Percentiles rank a stretch among this genome's conserved stretches.
Evolutionary conservation across 2,113 vertebrate genomes (phyloP).

Genomic region (Oryctolagus cuniculus): mOryCun1.1 NC_091447.1:9948001-9948500

Average conservation of each 20-base stretch:
- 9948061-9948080: neutral
- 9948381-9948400: too few species aligned
- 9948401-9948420: too few species aligned
- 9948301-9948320: too few species aligned
- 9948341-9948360: too few species aligned
- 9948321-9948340: too few species aligned
- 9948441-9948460: too few species aligned
- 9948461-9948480: too few species aligned
- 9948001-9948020: neutral
- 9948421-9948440: too few species aligned
- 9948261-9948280: neutral
- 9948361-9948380: too few species aligned
- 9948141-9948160: neutral
- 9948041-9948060: neutral
- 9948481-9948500: too few species aligned
- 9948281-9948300: neutral
- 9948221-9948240: conserved; percentile 37
- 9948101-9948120: neutral
- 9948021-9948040: conserved; percentile 38
- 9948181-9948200: neutral
- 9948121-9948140: conserved; percentile 4
- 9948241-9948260: conserved; percentile 38
- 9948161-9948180: conserved; percentile 11
- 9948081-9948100: neutral
- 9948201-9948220: conserved; percentile 4